phyloP scores from a whole-genome alignment of 2,888 invertebrate species.

The Agrotis exclamationis region DNA sequence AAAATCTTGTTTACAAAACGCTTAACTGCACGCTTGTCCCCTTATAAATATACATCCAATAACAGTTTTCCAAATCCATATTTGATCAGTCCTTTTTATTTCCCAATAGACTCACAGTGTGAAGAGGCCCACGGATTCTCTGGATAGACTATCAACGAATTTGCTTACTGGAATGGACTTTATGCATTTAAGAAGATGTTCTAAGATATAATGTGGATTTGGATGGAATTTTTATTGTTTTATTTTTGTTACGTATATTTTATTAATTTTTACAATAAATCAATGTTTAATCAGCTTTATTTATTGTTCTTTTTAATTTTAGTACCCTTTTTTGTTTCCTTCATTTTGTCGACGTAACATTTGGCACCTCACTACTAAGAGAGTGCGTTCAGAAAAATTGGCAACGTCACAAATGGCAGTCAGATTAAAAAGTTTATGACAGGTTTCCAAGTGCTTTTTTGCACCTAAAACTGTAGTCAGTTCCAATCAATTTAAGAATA shows the following conservation, averaged over 20 bases:
- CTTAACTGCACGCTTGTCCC: constrained; percentile 57
- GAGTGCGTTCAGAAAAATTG: too few species aligned
- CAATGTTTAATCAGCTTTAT: constrained; percentile 79
- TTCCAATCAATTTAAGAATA: too few species aligned
- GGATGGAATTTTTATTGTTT: constrained; percentile 80
- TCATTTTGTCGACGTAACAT: constrained; percentile 7
- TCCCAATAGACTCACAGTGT: constrained; percentile 89
- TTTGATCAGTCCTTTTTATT: constrained; percentile 84
- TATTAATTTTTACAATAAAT: constrained; percentile 80
- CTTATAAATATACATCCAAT: constrained; percentile 49
- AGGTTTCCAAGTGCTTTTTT: too few species aligned
- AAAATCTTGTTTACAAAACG: constrained; percentile 38
- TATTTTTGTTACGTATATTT: constrained; percentile 71
- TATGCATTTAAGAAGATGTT: constrained; percentile 85
- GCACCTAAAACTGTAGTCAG: too few species aligned
- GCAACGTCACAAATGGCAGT: too few species aligned
- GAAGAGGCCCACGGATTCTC: constrained; percentile 80
- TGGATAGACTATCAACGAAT: constrained; percentile 73
- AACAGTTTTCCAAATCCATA: constrained; percentile 84
- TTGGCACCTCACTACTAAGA: constrained; percentile 2
- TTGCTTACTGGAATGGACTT: constrained; percentile 75
- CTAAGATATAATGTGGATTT: constrained; percentile 83
- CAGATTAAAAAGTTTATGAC: too few species aligned
- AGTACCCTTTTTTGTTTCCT: constrained; percentile 20
- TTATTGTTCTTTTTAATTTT: constrained; percentile 66